Evolutionary conservation across 2,888 invertebrate genomes (phyloP).

Genomic region (Copidosoma aretas): DNA sequence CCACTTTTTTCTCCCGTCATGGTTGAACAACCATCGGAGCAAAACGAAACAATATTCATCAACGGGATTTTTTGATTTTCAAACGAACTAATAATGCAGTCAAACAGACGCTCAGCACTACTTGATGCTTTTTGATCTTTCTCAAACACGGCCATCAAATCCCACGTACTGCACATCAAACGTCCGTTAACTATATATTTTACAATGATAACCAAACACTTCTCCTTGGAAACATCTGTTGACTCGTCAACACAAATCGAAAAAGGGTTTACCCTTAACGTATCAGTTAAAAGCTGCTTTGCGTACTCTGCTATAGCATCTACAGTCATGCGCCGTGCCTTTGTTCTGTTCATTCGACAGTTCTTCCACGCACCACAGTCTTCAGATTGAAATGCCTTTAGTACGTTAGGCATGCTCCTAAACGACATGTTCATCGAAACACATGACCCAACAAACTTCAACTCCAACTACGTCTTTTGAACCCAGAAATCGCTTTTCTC

Average conservation of each 20-base stretch:
- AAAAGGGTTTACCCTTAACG: background rate
- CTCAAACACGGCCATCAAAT: background rate
- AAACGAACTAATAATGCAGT: background rate
- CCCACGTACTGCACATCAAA: background rate
- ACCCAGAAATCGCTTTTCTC: no score
- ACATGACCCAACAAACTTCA: no score
- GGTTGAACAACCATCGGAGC: background rate
- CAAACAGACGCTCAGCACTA: background rate
- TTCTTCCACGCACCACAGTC: background rate
- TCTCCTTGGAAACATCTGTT: background rate
- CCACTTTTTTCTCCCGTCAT: background rate
- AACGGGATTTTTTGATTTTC: background rate
- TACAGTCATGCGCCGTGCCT: background rate
- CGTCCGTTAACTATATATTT: background rate
- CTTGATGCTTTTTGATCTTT: background rate
- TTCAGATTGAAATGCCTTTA: no score
- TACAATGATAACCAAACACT: background rate
- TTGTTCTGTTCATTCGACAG: background rate
- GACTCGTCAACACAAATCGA: no score
- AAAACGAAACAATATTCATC: background rate
- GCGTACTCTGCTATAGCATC: background rate
- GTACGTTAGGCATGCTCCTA: no score
- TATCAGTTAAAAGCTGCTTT: background rate
- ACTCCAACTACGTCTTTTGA: no score
- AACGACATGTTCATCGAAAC: no score